phyloP scores from a whole-genome alignment of 2,888 invertebrate species.

The Amphimallon solstitiale region DNA sequence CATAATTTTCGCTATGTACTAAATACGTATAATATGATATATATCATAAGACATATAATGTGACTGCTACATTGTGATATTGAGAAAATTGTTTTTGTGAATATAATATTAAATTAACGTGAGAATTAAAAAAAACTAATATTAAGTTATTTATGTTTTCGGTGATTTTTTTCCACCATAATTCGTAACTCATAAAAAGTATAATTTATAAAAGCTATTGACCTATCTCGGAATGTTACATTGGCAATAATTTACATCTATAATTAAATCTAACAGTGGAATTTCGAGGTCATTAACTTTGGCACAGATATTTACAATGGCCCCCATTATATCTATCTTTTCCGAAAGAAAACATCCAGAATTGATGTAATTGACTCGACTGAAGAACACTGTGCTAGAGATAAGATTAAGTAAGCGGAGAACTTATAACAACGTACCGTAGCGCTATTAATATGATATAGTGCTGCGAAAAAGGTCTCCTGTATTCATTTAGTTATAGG shows the following conservation, averaged over 20 bases:
- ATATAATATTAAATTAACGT: too few species aligned
- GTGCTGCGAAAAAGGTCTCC: not conserved
- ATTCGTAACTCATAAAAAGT: conserved; percentile 1
- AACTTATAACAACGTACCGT: conserved; percentile 8
- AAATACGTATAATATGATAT: too few species aligned
- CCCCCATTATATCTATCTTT: conserved; percentile 19
- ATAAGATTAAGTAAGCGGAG: conserved; percentile 11
- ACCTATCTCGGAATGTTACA: not conserved
- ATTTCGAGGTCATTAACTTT: conserved; percentile 10
- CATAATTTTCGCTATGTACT: too few species aligned
- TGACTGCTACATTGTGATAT: too few species aligned
- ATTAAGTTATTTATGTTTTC: too few species aligned
- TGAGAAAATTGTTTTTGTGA: too few species aligned
- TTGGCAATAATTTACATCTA: conserved; percentile 18
- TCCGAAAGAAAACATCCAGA: conserved; percentile 12
- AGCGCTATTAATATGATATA: conserved; percentile 22
- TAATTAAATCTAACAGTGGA: conserved; percentile 18
- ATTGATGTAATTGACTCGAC: conserved; percentile 23
- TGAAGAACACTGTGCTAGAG: conserved; percentile 1
- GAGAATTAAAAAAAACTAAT: too few species aligned
- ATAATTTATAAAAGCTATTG: not conserved
- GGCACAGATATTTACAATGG: conserved; percentile 16
- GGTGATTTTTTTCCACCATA: not conserved
- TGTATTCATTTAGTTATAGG: too few species aligned
- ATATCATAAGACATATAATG: too few species aligned